phyloP scores from a whole-genome alignment of 37 sponge, comb jelly and placozoan genomes.

The Hormiphora californensis region DNA sequence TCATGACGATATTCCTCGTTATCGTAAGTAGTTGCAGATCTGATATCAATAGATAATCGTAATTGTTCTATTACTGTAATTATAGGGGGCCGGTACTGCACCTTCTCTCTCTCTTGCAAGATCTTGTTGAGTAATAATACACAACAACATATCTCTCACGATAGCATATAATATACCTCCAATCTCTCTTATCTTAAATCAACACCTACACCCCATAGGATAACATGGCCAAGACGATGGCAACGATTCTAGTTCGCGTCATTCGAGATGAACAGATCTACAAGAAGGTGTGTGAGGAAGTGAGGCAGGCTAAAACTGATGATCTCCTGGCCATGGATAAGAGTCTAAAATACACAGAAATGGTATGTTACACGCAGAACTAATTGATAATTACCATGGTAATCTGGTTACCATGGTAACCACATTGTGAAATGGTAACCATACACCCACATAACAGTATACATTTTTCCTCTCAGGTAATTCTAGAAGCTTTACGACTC shows the following conservation, averaged over 20 bases:
- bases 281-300: background rate
- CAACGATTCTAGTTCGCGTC: background rate
- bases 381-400: too few relatives aligned
- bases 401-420: too few relatives aligned
- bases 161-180: too few relatives aligned
- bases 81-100: too few relatives aligned
- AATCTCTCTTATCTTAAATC: too few relatives aligned
- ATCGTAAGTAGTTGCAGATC: too few relatives aligned
- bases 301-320: background rate
- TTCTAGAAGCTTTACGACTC: background rate
- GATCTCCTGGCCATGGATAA: conserved; percentile 9
- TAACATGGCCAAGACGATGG: background rate
- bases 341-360: background rate
- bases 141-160: background rate
- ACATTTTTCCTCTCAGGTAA: background rate
- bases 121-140: background rate
- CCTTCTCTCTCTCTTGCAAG: background rate
- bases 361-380: background rate
- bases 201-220: too few relatives aligned
- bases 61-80: too few relatives aligned
- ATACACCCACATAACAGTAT: too few relatives aligned
- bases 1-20: conserved; percentile 4
- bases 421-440: too few relatives aligned
- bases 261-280: background rate
- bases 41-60: too few relatives aligned